Evolutionary conservation across 53 echinoderm and acorn worm species (phyloP), one percentile per base, ranked within the genome.

Genomic region (Hippasteria phrygiana): DNA sequence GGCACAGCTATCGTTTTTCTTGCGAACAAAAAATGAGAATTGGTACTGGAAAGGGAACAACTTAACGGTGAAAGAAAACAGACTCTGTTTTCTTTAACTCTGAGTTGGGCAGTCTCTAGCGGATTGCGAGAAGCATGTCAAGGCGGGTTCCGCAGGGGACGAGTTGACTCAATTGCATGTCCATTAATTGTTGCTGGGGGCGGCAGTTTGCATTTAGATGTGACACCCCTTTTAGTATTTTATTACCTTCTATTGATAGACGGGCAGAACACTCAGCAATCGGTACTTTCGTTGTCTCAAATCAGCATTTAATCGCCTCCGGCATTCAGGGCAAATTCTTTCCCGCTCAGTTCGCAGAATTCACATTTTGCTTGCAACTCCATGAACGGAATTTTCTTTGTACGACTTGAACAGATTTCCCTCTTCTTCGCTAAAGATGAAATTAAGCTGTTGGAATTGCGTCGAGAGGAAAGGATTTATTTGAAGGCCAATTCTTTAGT

Each of bases 21-120:
- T 62, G 55, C 56, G 35, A 40, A n/a, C n/a, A n/a, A 26, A 79
- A 79, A 62, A 26, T 81, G 65, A 29, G 81, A 81, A 81, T 62
- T 81, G 42, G 65, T 81, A 64, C 16, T 38, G 16, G 47, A 27
- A 11, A 7, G 28, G 50, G 14, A 50, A 14, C 8, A 7, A 18
- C 40, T 42, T 11, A 67, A 35, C 3, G 34, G 17, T 2, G 32
- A 55, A 38, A 27, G 11, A 54, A 53, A 38, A 5, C 26, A 18
- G 16, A 20, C 54, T 54, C 17, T 14, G 62, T 12, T 28, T 17
- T 20, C 20, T 12, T 40, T 17, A 42, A 38, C 40, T 2, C 1
- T 40, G 40, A 40, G 43, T 5, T 72, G 8, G 18, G 22, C 39
- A 8, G 72, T 40, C 40, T 12, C 40, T 40, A 41, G 43, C 20